phyloP scores from a whole-genome alignment of 92 coral and sea anemone genomes.

The Hydrozoanthus gracilis region DNA sequence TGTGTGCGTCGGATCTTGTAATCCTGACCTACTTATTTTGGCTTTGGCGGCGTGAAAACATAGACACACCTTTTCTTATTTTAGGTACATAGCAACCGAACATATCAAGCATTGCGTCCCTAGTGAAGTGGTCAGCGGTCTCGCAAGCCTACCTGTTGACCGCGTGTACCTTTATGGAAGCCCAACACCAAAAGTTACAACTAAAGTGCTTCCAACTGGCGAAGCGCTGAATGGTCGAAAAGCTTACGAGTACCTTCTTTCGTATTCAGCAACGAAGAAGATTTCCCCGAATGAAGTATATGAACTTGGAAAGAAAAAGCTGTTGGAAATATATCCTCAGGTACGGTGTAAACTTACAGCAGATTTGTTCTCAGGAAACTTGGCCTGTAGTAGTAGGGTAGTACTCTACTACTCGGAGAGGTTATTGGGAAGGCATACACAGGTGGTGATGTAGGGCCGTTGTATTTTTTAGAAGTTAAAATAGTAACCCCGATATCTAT shows the following conservation, averaged over 20 bases:
- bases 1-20: too few species aligned
- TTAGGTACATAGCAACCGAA: constrained; percentile 49
- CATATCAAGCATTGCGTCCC: constrained; percentile 65
- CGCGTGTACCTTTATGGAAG: constrained; percentile 49
- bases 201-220: constrained; percentile 51
- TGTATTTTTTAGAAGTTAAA: too few species aligned
- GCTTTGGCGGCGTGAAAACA: neutral
- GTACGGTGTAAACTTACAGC: neutral
- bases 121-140: constrained; percentile 58
- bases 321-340: constrained; percentile 54
- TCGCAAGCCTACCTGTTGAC: constrained; percentile 42
- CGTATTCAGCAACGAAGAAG: constrained; percentile 52
- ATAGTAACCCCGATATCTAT: too few species aligned
- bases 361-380: neutral
- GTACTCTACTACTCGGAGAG: too few species aligned
- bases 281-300: constrained; percentile 51
- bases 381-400: too few species aligned
- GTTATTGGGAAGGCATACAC: too few species aligned
- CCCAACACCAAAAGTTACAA: constrained; percentile 12
- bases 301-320: constrained; percentile 44
- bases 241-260: constrained; percentile 44
- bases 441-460: too few species aligned
- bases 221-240: constrained; percentile 12
- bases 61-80: neutral
- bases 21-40: neutral